phyloP scores from a whole-genome alignment of 2,113 vertebrate species.

The Strix uralensis region DNA sequence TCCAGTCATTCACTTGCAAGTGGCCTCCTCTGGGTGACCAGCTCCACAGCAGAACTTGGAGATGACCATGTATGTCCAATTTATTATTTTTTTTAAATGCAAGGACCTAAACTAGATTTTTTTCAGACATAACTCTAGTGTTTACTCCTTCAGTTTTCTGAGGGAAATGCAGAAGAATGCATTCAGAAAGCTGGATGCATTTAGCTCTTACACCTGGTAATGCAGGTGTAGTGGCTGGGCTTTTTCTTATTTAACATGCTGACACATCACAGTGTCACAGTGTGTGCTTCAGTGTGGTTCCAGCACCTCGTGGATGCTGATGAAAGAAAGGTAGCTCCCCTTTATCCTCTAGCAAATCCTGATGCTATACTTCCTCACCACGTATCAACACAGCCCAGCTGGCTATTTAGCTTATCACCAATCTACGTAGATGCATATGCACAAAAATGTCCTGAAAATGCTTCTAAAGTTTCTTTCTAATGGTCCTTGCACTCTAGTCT shows the following conservation, averaged over 20 bases:
- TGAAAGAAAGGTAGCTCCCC: neutral
- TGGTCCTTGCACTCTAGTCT: neutral
- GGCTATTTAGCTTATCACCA: neutral
- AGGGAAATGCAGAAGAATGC: neutral
- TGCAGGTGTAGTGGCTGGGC: neutral
- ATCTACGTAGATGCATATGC: accelerated
- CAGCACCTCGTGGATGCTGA: neutral
- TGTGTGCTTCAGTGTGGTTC: neutral
- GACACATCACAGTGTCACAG: neutral
- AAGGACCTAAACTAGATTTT: neutral
- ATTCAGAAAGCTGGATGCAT: neutral
- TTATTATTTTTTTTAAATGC: neutral
- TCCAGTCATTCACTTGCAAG: neutral
- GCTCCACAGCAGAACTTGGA: neutral
- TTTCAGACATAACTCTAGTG: neutral
- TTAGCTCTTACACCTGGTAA: neutral
- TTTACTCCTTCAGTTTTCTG: neutral
- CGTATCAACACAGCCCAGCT: neutral
- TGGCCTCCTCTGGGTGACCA: neutral
- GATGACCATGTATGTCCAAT: accelerated
- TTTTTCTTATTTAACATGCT: neutral
- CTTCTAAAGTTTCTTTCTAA: neutral
- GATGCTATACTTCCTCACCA: neutral
- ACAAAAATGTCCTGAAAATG: neutral
- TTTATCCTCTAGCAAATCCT: neutral